Evolutionary conservation across 1,140 invertebrate species (phyloP).

Genomic region (Anthonomus grandis): DNA sequence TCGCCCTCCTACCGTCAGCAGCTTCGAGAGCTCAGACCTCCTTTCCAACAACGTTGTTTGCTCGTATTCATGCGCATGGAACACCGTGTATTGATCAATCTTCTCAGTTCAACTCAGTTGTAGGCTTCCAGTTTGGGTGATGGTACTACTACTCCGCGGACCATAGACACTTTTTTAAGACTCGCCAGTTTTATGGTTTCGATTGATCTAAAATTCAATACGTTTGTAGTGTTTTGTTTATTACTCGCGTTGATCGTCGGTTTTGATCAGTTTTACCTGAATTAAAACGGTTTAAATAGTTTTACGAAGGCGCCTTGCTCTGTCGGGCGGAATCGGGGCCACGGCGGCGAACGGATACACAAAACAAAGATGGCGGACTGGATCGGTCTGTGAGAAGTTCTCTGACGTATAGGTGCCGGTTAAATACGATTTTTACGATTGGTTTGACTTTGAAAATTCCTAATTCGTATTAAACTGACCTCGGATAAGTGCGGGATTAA

Average conservation of each 20-base stretch:
- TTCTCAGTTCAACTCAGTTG: conserved; percentile 12
- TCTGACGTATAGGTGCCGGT: not conserved
- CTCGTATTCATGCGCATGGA: conserved; percentile 23
- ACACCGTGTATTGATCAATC: conserved; percentile 24
- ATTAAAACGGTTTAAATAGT: not conserved
- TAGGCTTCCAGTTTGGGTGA: conserved; percentile 14
- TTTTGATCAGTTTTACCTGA: not conserved
- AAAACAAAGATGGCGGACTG: conserved; percentile 25
- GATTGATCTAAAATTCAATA: not conserved
- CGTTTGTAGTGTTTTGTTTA: not conserved
- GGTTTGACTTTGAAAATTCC: not conserved
- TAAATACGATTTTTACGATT: conserved; percentile 11
- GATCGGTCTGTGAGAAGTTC: conserved; percentile 5
- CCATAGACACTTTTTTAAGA: not conserved
- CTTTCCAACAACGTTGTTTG: conserved; percentile 22
- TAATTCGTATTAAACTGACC: not conserved
- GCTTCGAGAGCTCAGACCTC: conserved; percentile 17
- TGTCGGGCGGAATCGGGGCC: not conserved
- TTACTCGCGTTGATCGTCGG: not conserved
- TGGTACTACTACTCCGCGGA: conserved; percentile 24
- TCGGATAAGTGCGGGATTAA: not conserved
- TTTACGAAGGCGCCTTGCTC: not conserved
- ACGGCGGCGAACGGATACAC: not conserved
- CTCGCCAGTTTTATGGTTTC: too few species aligned
- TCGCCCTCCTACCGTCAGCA: conserved; percentile 3